These are phyloP conservation scores for Calliphora vomitoria DNA, from an alignment of 2,888 invertebrate species.

Conservation along the genomic window DNA sequence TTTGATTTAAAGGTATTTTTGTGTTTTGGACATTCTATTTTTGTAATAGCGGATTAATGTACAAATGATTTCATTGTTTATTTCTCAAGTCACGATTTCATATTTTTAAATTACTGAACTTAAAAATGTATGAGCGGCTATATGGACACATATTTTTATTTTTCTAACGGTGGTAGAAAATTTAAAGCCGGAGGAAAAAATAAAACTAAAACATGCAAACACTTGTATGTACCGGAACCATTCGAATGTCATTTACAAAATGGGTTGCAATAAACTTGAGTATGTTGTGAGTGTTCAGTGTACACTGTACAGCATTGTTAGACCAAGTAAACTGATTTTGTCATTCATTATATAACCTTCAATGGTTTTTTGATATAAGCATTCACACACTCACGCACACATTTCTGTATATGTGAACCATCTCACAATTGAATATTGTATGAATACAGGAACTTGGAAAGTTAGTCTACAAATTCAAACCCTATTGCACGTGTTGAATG, in stretches of 20 bases:
- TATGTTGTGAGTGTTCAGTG: conserved; percentile 14
- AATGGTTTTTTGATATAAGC: conserved; percentile 24
- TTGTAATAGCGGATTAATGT: no score
- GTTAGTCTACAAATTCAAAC: conserved; percentile 35
- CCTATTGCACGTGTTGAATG: conserved; percentile 23
- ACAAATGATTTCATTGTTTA: no score
- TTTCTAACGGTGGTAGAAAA: not conserved
- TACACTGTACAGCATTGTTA: conserved; percentile 1
- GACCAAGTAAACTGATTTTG: conserved; percentile 37
- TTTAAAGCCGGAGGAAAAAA: conserved; percentile 21
- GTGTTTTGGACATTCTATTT: no score
- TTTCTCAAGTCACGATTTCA: not conserved
- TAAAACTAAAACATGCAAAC: conserved; percentile 4
- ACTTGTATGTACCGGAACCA: conserved; percentile 41
- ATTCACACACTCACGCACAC: not conserved
- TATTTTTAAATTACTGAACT: not conserved
- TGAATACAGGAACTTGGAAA: conserved; percentile 23
- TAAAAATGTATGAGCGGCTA: not conserved
- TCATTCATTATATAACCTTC: conserved; percentile 52
- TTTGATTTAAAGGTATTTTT: no score
- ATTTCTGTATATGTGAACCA: not conserved
- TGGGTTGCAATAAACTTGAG: conserved; percentile 45
- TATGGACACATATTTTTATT: conserved; percentile 11
- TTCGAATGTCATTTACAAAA: conserved; percentile 57
- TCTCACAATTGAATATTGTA: not conserved